Conservation (phyloP, 2,113 vertebrate genomes). For the Lamprotornis superbus region DNA sequence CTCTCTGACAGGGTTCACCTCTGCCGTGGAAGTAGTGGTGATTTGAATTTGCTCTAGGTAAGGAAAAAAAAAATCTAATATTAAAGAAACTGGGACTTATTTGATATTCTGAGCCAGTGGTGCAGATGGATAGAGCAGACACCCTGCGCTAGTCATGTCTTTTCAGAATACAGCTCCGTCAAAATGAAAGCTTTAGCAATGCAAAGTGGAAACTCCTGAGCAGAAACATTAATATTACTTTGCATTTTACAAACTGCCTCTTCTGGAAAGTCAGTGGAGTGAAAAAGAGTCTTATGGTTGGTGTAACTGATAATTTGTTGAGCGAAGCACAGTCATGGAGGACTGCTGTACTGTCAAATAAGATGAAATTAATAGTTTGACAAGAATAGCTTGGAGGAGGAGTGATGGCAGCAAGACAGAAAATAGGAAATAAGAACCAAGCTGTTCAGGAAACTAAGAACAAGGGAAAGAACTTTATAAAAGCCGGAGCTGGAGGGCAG, state of each 20-base stretch:
- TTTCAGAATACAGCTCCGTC: slow-evolving; percentile 5
- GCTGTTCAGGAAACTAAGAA: slow-evolving; percentile 21
- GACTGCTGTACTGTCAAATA: slow-evolving; percentile 28
- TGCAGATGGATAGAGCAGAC: slow-evolving; percentile 17
- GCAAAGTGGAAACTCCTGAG: slow-evolving; percentile 30
- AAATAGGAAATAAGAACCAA: slow-evolving; percentile 35
- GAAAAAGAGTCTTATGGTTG: slow-evolving; percentile 33
- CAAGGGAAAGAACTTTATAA: not conserved
- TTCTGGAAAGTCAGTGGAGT: slow-evolving; percentile 7
- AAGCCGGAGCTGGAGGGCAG: not conserved
- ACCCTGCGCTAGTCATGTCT: not conserved
- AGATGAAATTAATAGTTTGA: slow-evolving; percentile 45
- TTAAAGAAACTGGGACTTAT: not conserved
- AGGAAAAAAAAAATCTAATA: not conserved
- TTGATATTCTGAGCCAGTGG: slow-evolving; percentile 29
- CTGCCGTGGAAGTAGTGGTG: not conserved
- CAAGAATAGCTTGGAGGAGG: slow-evolving; percentile 42
- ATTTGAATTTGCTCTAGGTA: not conserved
- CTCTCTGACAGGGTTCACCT: not conserved
- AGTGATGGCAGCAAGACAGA: slow-evolving; percentile 11
- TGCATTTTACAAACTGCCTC: slow-evolving; percentile 44
- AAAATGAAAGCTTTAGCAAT: slow-evolving; percentile 32
- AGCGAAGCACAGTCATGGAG: not conserved
- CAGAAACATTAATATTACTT: slow-evolving; percentile 43
- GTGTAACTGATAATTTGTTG: slow-evolving; percentile 41